Evolutionary conservation across 2,888 invertebrate species (phyloP).

Genomic region (Apomyelois bistriatella): DNA sequence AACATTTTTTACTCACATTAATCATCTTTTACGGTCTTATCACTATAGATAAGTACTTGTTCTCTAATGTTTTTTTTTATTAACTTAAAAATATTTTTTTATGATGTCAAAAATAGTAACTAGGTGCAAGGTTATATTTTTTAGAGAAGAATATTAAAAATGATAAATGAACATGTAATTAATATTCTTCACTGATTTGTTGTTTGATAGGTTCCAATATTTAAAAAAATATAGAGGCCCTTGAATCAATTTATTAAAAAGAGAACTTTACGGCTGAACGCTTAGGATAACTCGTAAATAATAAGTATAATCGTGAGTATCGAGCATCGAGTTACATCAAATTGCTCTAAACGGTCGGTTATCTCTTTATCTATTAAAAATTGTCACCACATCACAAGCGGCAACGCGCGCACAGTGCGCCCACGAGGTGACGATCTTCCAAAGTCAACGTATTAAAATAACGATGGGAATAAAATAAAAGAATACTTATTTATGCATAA

Average conservation of each 20-base stretch:
- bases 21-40: too few relatives aligned
- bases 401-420: constrained; percentile 43
- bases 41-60: too few relatives aligned
- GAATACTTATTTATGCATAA: constrained; percentile 73
- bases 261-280: neutral
- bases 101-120: too few relatives aligned
- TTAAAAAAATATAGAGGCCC: too few relatives aligned
- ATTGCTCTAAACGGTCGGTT: constrained; percentile 62
- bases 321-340: constrained; percentile 67
- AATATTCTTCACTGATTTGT: too few relatives aligned
- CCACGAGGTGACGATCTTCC: constrained; percentile 64
- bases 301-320: constrained; percentile 51
- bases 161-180: too few relatives aligned
- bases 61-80: too few relatives aligned
- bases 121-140: too few relatives aligned
- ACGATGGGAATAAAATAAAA: constrained; percentile 74
- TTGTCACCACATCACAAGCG: constrained; percentile 65
- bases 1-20: too few relatives aligned
- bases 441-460: constrained; percentile 66
- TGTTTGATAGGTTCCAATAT: too few relatives aligned
- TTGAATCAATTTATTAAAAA: neutral
- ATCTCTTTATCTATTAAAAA: constrained; percentile 70
- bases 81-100: too few relatives aligned
- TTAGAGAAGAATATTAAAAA: too few relatives aligned
- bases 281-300: constrained; percentile 44